These are phyloP conservation scores for Sprattus sprattus DNA, from an alignment of 2,113 vertebrate genomes.

Conservation along the genomic window DNA sequence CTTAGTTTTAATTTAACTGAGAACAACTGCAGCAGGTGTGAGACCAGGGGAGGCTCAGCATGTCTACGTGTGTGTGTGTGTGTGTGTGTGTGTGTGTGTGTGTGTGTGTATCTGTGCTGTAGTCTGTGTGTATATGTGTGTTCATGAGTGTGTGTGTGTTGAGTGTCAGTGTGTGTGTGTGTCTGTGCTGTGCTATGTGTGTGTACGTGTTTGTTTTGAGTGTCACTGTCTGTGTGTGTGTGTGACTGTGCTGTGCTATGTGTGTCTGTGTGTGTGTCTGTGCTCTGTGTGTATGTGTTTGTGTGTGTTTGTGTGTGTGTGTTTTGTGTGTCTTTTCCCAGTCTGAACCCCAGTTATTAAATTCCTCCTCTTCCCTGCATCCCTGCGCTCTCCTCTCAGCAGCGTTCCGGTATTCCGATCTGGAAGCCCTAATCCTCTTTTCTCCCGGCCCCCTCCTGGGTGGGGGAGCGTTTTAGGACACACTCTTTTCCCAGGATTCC, in stretches of 20 bases:
- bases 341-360: constrained; percentile 11
- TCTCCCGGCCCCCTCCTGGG: constrained; percentile 23
- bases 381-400: neutral
- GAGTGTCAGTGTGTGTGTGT: neutral
- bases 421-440: constrained; percentile 37
- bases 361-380: constrained; percentile 13
- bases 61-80: constrained; percentile 19
- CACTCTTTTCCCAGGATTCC: neutral
- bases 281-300: neutral
- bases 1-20: constrained; percentile 28
- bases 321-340: constrained; percentile 9
- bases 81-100: constrained; percentile 23
- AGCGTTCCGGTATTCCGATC: constrained; percentile 18
- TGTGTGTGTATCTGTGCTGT: neutral
- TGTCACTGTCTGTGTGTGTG: neutral
- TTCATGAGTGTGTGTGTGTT: neutral
- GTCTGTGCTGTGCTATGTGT: neutral
- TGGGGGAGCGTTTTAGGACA: constrained; percentile 7
- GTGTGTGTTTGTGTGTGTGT: neutral
- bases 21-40: constrained; percentile 38
- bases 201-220: neutral
- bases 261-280: neutral
- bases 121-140: neutral
- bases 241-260: neutral
- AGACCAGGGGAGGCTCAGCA: neutral